A percentile compares a stretch with the other conserved stretches of the same genome.
Conservation (phyloP, 2,888 invertebrate genomes). For the Acrocyrtus sp. region DNA sequence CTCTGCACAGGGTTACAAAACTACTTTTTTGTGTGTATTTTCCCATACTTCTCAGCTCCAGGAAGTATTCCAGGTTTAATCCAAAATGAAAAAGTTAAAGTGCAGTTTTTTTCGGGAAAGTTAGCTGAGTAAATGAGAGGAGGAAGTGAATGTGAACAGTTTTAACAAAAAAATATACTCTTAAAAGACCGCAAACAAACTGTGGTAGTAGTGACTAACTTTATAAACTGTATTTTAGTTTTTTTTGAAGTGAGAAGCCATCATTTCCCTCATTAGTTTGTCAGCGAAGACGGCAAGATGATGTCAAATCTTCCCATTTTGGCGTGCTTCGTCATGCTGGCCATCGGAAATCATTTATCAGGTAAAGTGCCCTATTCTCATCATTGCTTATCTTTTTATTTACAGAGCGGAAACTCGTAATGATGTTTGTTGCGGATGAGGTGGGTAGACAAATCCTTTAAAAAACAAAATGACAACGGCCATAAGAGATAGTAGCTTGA, state of each 20-base stretch:
- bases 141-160: constrained; percentile 2
- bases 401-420: neutral
- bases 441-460: neutral
- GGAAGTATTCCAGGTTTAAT: too few species aligned
- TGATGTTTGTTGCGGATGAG: neutral
- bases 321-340: constrained; percentile 58
- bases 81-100: constrained; percentile 41
- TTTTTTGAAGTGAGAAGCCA: constrained; percentile 6
- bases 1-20: neutral
- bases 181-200: too few species aligned
- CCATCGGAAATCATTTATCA: constrained; percentile 64
- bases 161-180: too few species aligned
- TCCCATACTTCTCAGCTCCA: too few species aligned
- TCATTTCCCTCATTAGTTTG: constrained; percentile 22
- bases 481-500: neutral
- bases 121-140: constrained; percentile 11
- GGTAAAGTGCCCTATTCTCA: constrained; percentile 55
- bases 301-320: constrained; percentile 61
- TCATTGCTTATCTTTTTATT: neutral
- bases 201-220: too few species aligned
- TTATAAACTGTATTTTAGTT: too few species aligned
- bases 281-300: constrained; percentile 28
- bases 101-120: constrained; percentile 29
- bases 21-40: neutral
- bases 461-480: neutral